A percentile compares a stretch with the other conserved stretches of the same genome.
These are phyloP conservation scores for Notiomystis cincta DNA, from an alignment of 2,113 vertebrate species.

Conservation along the genomic window DNA sequence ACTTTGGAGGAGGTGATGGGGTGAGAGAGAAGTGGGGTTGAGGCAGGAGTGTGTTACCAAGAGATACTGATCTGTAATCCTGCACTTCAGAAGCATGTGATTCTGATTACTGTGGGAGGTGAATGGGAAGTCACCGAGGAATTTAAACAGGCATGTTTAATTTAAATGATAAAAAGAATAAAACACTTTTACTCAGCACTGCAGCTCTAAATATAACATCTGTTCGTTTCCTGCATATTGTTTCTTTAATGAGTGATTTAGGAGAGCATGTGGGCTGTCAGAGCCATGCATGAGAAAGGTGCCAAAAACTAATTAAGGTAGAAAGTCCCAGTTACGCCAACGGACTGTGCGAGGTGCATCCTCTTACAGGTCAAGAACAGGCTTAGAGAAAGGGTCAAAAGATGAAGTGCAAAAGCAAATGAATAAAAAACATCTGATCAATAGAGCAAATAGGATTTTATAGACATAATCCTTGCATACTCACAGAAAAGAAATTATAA, in stretches of 20 bases:
- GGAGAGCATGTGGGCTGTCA: background rate
- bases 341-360: background rate
- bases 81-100: conserved; percentile 33
- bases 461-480: background rate
- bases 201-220: conserved; percentile 53
- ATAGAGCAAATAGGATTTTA: background rate
- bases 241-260: conserved; percentile 53
- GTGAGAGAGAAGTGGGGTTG: conserved; percentile 5
- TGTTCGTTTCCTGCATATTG: conserved; percentile 46
- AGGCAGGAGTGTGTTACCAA: background rate
- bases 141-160: conserved; percentile 49
- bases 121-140: conserved; percentile 44
- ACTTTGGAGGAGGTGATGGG: conserved; percentile 44
- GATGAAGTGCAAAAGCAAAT: background rate
- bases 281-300: background rate
- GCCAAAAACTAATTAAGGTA: conserved; percentile 37
- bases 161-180: conserved; percentile 61
- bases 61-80: conserved; percentile 12
- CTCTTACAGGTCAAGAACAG: background rate
- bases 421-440: background rate
- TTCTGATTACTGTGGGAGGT: conserved; percentile 31
- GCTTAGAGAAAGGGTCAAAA: background rate
- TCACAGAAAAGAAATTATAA: background rate
- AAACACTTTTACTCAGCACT: conserved; percentile 36
- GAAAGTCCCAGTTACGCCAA: background rate